These are phyloP conservation scores for Rhabdomys dilectus DNA, from an alignment of 2,113 vertebrate species.

Conservation along the genomic window DNA sequence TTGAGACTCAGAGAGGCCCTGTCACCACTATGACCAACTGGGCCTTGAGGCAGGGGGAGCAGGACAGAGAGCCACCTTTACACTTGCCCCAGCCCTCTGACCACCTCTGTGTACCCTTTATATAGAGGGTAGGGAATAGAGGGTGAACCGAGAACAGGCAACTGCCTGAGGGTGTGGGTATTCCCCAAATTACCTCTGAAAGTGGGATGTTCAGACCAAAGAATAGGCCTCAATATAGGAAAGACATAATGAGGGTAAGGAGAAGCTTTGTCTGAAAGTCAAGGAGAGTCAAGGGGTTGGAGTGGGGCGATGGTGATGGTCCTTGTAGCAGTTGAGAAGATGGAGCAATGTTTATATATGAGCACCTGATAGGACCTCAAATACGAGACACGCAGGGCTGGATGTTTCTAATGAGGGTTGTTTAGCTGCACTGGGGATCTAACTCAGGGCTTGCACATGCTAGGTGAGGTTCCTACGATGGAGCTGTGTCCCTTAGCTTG, in stretches of 20 bases:
- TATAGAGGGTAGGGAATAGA: background rate
- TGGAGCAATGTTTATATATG: background rate
- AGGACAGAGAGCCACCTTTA: too few species aligned
- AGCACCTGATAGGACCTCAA: background rate
- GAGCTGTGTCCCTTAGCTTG: background rate
- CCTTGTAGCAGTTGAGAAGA: background rate
- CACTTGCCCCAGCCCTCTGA: background rate
- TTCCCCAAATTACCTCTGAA: background rate
- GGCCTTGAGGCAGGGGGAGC: background rate
- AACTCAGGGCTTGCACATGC: background rate
- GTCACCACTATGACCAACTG: background rate
- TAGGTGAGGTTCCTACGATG: background rate
- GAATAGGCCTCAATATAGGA: background rate
- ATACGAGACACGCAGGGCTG: background rate
- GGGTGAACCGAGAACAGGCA: background rate
- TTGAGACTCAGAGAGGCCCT: background rate
- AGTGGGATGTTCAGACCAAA: background rate
- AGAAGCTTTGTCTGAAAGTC: background rate
- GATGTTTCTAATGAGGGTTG: background rate
- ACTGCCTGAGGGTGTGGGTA: too few species aligned
- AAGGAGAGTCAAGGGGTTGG: background rate
- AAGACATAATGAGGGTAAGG: background rate
- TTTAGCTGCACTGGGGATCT: background rate
- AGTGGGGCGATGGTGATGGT: background rate
- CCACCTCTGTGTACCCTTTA: background rate